These are phyloP conservation scores for Erpetoichthys calabaricus DNA, from an alignment of 2,797 vertebrate genomes.

Conservation along the genomic window DNA sequence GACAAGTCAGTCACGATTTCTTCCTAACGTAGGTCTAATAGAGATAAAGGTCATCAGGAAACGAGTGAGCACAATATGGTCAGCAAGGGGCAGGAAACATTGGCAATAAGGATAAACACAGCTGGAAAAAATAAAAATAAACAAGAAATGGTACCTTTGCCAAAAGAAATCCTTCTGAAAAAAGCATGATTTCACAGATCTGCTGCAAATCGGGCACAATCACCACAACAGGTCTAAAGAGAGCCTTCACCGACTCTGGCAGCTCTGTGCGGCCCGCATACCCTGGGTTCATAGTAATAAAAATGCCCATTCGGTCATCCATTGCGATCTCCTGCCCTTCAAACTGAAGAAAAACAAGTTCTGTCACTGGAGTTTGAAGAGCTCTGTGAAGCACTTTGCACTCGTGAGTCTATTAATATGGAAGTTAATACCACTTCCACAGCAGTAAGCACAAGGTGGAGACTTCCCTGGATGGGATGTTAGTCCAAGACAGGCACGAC, in stretches of 20 bases:
- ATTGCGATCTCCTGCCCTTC: slow-evolving; percentile 83
- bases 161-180: slow-evolving; percentile 86
- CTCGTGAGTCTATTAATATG: no score
- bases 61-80: no score
- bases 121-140: no score
- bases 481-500: no score
- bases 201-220: slow-evolving; percentile 91
- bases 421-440: no score
- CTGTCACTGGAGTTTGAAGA: neutral
- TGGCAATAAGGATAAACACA: no score
- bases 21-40: no score
- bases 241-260: slow-evolving; percentile 89
- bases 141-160: slow-evolving; percentile 59
- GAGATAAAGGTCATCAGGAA: no score
- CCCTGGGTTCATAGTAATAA: slow-evolving; percentile 97
- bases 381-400: no score
- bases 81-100: no score
- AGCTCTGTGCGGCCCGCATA: slow-evolving; percentile 90
- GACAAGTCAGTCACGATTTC: no score
- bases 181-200: slow-evolving; percentile 98
- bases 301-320: slow-evolving; percentile 81
- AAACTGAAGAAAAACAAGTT: slow-evolving; percentile 49
- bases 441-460: neutral
- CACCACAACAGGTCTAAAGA: slow-evolving; percentile 92
- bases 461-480: no score